A percentile compares a stretch with the other conserved stretches of the same genome.
Conservation (phyloP, 1,140 invertebrate genomes). For the Diachasmimorpha longicaudata region DNA sequence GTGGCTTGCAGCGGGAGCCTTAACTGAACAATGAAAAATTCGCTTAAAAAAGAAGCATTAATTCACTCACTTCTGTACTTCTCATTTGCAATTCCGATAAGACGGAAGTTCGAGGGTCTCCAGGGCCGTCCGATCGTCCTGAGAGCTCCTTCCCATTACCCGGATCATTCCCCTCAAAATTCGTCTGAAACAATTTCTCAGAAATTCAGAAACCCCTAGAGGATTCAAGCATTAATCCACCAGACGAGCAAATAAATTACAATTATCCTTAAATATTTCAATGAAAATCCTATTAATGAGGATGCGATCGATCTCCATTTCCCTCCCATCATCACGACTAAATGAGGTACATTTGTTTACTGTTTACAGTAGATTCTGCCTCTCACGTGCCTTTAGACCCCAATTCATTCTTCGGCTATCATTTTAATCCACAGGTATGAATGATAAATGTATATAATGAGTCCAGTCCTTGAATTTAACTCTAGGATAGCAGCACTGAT, state of each 20-base stretch:
- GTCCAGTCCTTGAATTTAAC: not conserved
- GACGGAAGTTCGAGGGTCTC: constrained; percentile 44
- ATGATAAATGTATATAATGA: not conserved
- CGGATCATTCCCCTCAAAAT: constrained; percentile 38
- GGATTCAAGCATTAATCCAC: not conserved
- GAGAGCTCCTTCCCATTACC: constrained; percentile 46
- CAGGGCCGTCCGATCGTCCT: constrained; percentile 33
- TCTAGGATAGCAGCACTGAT: not conserved
- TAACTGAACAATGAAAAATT: no score
- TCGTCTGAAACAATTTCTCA: constrained; percentile 38
- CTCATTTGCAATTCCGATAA: constrained; percentile 54
- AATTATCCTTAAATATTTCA: not conserved
- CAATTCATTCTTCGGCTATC: not conserved
- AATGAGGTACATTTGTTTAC: not conserved
- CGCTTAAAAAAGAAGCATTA: not conserved
- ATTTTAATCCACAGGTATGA: not conserved
- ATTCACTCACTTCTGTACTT: constrained; percentile 53
- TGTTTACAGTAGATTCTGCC: not conserved
- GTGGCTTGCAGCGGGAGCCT: no score
- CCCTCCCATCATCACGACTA: constrained; percentile 15
- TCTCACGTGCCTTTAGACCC: not conserved
- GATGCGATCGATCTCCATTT: not conserved
- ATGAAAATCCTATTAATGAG: not conserved
- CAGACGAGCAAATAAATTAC: not conserved
- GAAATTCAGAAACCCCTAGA: constrained; percentile 1